These are phyloP conservation scores for Eucera pruinosa DNA, from an alignment of 2,888 invertebrate species.

Conservation along the genomic window DNA sequence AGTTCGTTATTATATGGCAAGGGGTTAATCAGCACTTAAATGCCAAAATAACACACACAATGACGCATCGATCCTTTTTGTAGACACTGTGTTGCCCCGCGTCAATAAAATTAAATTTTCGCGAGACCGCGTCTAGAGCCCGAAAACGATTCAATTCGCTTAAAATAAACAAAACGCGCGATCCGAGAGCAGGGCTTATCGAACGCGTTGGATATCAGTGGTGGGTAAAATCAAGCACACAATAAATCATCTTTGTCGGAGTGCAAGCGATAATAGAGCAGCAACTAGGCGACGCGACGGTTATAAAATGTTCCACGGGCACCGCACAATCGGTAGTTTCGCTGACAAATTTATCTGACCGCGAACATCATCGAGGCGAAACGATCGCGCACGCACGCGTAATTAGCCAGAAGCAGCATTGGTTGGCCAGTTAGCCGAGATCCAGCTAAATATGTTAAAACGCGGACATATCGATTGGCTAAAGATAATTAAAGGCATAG, in stretches of 20 bases:
- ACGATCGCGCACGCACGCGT: constrained; percentile 41
- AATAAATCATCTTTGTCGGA: constrained; percentile 8
- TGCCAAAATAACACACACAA: too few species aligned
- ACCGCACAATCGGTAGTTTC: constrained; percentile 19
- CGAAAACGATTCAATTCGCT: too few species aligned
- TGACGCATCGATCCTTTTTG: too few species aligned
- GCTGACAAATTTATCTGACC: constrained; percentile 49
- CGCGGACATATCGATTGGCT: constrained; percentile 31
- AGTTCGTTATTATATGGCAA: too few species aligned
- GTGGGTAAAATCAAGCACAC: not conserved
- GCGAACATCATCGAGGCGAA: constrained; percentile 32
- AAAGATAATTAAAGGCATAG: constrained; percentile 45
- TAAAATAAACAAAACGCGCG: too few species aligned
- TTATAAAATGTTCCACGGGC: constrained; percentile 28
- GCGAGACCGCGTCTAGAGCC: too few species aligned
- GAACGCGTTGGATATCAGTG: too few species aligned
- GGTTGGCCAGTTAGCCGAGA: constrained; percentile 1
- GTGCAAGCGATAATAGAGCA: not conserved
- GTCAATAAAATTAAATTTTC: too few species aligned
- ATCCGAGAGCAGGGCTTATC: too few species aligned
- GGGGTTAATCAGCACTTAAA: too few species aligned
- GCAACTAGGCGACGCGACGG: not conserved
- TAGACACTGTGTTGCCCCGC: too few species aligned
- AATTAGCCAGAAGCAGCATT: constrained; percentile 44
- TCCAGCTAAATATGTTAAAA: constrained; percentile 49